Conservation (phyloP, 1,140 invertebrate genomes). For the Drosophila pruinosa region DNA sequence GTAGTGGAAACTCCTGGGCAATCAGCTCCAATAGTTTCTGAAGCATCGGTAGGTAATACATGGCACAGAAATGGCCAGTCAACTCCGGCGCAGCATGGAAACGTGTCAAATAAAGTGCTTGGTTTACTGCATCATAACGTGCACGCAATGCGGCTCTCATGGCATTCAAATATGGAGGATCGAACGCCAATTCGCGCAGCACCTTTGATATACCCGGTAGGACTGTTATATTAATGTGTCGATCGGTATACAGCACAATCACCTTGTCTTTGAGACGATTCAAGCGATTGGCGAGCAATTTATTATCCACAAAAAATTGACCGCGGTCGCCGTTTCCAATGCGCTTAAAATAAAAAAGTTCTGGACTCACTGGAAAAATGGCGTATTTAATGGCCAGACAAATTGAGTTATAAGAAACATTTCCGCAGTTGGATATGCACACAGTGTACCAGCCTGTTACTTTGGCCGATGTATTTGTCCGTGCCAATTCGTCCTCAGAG, state of each 20-base stretch:
- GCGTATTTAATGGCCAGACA: constrained; percentile 37
- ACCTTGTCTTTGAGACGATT: constrained; percentile 20
- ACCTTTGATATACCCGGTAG: constrained; percentile 1
- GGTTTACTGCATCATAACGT: constrained; percentile 12
- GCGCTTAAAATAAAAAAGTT: constrained; percentile 39
- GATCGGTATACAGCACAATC: not conserved
- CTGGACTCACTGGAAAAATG: constrained; percentile 21
- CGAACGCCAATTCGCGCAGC: not conserved
- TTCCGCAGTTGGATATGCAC: constrained; percentile 16
- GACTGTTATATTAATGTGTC: constrained; percentile 13
- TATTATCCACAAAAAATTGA: constrained; percentile 42
- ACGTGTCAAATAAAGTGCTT: constrained; percentile 19
- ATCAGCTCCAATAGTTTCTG: not conserved
- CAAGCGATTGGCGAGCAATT: constrained; percentile 42
- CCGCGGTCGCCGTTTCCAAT: not conserved
- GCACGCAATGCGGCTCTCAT: constrained; percentile 8
- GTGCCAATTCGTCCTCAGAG: not conserved
- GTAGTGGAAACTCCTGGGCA: not conserved
- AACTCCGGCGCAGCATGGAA: constrained; percentile 37
- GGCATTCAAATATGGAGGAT: not conserved
- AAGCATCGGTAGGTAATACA: constrained; percentile 25
- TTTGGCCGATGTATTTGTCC: not conserved
- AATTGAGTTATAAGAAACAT: constrained; percentile 21
- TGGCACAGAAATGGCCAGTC: constrained; percentile 17
- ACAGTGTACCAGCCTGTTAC: constrained; percentile 46